phyloP scores from a whole-genome alignment of 2,888 invertebrate species.

The Caenorhabditis sp. region DNA sequence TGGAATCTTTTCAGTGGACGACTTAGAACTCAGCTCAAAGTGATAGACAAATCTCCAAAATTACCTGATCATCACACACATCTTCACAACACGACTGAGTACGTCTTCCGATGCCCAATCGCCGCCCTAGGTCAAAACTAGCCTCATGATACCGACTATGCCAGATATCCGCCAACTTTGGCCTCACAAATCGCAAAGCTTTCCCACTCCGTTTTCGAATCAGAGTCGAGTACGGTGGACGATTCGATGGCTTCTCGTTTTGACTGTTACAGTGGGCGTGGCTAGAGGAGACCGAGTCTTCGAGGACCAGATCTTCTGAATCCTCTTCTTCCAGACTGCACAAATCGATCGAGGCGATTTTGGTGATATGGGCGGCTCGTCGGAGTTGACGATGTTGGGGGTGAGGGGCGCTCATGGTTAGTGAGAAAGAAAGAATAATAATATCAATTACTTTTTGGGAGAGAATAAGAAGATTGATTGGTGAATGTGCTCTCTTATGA shows the following conservation, averaged over 20 bases:
- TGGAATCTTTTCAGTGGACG: no score
- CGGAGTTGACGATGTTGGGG: constrained; percentile 53
- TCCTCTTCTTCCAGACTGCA: constrained; percentile 59
- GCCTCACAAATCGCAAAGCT: constrained; percentile 37
- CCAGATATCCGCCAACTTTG: constrained; percentile 66
- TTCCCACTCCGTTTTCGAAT: constrained; percentile 52
- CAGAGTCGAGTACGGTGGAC: constrained; percentile 50
- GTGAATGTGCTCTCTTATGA: neutral
- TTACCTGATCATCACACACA: constrained; percentile 53
- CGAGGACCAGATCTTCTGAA: constrained; percentile 35
- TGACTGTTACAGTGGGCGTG: constrained; percentile 2
- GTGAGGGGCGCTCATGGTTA: constrained; percentile 46
- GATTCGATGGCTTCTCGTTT: constrained; percentile 29
- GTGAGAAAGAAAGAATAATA: neutral
- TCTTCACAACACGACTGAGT: constrained; percentile 58
- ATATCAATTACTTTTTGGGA: neutral
- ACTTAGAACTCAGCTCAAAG: neutral
- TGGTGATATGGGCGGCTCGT: constrained; percentile 48
- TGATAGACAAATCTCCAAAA: neutral
- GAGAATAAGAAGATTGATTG: constrained; percentile 14
- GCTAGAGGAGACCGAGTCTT: constrained; percentile 13
- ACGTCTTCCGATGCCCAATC: constrained; percentile 59
- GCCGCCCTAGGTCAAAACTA: constrained; percentile 64
- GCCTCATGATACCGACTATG: constrained; percentile 64
- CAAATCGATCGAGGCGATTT: constrained; percentile 63